phyloP scores from a whole-genome alignment of 2,797 vertebrate species.

The Cossypha dichroa region DNA sequence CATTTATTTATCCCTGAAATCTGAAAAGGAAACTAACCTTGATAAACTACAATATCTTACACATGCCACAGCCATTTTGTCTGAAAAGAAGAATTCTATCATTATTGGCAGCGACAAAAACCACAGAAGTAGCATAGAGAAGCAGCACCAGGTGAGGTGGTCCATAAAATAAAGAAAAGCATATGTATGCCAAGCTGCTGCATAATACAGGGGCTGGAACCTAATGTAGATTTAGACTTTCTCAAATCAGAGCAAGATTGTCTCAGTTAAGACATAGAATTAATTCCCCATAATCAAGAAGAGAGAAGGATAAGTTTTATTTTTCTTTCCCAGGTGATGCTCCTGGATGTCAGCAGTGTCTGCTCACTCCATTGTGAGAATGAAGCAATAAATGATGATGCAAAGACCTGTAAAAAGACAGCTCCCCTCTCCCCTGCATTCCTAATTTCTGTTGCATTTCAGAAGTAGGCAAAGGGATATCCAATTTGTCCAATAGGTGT shows the following conservation, averaged over 20 bases:
- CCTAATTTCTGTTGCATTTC: neutral
- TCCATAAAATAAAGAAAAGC: neutral
- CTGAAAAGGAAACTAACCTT: neutral
- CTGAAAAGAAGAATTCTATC: neutral
- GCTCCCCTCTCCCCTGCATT: neutral
- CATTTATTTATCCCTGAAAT: neutral
- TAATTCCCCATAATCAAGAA: neutral
- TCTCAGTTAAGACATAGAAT: neutral
- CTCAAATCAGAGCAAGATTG: neutral
- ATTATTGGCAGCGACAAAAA: neutral
- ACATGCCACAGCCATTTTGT: neutral
- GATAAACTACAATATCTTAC: neutral
- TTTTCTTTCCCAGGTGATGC: neutral
- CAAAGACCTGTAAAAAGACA: neutral
- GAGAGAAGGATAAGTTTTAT: neutral
- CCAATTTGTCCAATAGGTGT: neutral
- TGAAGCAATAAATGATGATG: neutral
- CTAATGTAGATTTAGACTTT: neutral
- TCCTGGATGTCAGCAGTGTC: neutral
- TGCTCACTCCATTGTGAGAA: neutral
- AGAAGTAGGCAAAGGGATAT: neutral
- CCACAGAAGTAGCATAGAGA: neutral
- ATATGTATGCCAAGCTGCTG: neutral
- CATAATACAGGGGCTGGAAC: neutral
- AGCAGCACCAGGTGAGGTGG: neutral